Evolutionary conservation across 2,888 invertebrate species (phyloP).

Genomic region (Nomada hirtipes): DNA sequence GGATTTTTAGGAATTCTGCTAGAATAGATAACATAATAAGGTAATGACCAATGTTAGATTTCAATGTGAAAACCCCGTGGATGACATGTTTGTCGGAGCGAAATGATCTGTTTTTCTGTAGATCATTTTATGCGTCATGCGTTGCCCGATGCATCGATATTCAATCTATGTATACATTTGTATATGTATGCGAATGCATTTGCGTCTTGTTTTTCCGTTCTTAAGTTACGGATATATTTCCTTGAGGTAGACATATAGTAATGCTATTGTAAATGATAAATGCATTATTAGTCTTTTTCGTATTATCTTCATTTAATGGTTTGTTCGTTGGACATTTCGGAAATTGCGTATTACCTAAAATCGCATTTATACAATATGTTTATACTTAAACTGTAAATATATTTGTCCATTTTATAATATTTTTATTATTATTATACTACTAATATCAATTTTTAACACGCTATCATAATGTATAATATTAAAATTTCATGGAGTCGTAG

Average conservation of each 20-base stretch:
- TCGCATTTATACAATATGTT: no score
- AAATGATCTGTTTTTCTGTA: constrained; percentile 20
- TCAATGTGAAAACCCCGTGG: neutral
- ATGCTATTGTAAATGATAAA: neutral
- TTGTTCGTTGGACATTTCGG: no score
- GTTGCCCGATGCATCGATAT: constrained; percentile 31
- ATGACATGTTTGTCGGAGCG: constrained; percentile 7
- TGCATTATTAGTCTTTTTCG: neutral
- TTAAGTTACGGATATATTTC: constrained; percentile 8
- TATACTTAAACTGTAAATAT: no score
- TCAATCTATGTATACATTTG: neutral
- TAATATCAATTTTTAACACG: no score
- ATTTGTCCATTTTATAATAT: no score
- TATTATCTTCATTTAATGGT: no score
- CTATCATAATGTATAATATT: neutral
- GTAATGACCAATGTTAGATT: neutral
- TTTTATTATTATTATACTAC: no score
- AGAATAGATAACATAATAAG: neutral
- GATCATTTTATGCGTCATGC: constrained; percentile 37
- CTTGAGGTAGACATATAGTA: neutral
- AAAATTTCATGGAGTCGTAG: neutral
- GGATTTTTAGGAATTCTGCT: neutral
- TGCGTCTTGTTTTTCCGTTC: constrained; percentile 10
- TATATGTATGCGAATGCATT: neutral
- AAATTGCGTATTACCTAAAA: no score